Evolutionary conservation across 2,888 invertebrate species (phyloP).

Genomic region (Dasysyrphus tricinctus): DNA sequence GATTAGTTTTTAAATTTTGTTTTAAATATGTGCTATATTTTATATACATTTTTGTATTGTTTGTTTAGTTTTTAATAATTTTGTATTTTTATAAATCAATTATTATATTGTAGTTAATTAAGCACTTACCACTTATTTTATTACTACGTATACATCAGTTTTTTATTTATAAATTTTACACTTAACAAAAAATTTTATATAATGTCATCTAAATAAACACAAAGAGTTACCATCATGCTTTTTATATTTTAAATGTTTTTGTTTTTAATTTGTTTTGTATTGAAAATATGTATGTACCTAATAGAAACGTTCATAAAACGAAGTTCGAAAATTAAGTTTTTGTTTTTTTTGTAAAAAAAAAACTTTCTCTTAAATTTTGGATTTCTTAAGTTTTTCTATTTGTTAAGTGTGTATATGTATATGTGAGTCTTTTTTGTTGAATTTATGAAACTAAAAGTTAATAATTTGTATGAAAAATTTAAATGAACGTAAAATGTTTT

Average conservation of each 20-base stretch:
- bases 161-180: conserved; percentile 55
- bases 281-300: neutral
- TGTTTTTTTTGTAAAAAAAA: conserved; percentile 16
- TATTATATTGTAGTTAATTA: conserved; percentile 36
- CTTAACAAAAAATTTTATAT: conserved; percentile 52
- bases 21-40: conserved; percentile 47
- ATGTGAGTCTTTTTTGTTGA: conserved; percentile 19
- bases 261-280: neutral
- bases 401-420: neutral
- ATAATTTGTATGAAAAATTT: conserved; percentile 24
- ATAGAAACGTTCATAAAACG: conserved; percentile 31
- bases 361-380: conserved; percentile 20
- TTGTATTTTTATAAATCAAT: conserved; percentile 41
- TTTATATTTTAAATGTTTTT: neutral
- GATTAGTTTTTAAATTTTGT: conserved; percentile 61
- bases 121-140: conserved; percentile 53
- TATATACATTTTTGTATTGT: conserved; percentile 45
- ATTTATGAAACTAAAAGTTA: conserved; percentile 52
- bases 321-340: conserved; percentile 29
- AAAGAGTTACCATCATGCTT: conserved; percentile 32
- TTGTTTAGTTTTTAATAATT: conserved; percentile 41
- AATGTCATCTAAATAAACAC: conserved; percentile 71
- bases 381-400: conserved; percentile 32
- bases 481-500: conserved; percentile 29
- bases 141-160: conserved; percentile 57